phyloP scores from a whole-genome alignment of 2,113 vertebrate genomes.

The Notiomystis cincta region DNA sequence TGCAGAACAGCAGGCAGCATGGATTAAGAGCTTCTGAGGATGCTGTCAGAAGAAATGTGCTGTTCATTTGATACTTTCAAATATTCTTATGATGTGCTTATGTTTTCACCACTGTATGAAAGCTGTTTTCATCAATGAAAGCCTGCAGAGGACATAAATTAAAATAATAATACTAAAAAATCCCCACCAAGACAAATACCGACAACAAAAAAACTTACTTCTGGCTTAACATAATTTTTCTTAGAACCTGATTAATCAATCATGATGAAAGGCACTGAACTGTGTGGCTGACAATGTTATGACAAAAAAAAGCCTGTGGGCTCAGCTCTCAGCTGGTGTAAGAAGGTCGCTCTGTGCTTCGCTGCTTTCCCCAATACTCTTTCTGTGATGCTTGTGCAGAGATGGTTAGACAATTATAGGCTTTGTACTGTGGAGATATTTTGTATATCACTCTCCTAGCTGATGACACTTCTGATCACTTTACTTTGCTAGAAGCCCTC shows the following conservation, averaged over 20 bases:
- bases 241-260: background rate
- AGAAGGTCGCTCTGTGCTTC: background rate
- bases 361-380: background rate
- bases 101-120: background rate
- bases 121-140: background rate
- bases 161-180: background rate
- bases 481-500: background rate
- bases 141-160: background rate
- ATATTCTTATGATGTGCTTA: background rate
- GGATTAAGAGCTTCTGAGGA: background rate
- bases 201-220: background rate
- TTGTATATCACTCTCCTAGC: background rate
- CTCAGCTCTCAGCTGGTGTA: background rate
- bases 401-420: background rate
- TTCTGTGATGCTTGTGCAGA: background rate
- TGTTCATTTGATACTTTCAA: background rate
- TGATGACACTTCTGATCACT: background rate
- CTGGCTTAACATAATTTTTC: background rate
- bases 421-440: background rate
- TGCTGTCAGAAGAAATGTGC: background rate
- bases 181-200: background rate
- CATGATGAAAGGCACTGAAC: background rate
- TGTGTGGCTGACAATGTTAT: background rate
- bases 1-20: background rate
- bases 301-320: background rate